A percentile compares a stretch with the other conserved stretches of the same genome.
Evolutionary conservation across 2,888 invertebrate genomes (phyloP).

Genomic region (Macrostomum cliftonense): DNA sequence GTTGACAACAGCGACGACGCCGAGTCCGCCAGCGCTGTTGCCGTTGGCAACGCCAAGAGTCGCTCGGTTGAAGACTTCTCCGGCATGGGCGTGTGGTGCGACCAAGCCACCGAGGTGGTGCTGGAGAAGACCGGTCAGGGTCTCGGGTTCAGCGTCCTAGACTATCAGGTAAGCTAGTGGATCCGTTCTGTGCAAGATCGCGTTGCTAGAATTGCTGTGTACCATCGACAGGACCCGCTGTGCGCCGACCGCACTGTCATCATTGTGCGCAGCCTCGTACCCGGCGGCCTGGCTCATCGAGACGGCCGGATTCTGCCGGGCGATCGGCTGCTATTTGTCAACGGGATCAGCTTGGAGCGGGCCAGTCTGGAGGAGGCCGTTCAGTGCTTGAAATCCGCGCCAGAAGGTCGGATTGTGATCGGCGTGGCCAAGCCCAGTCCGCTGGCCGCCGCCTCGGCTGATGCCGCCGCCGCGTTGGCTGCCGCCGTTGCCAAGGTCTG

Average conservation of each 20-base stretch:
- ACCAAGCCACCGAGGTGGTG: conserved; percentile 4
- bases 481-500: no score
- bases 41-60: not conserved
- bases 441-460: conserved; percentile 15
- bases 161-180: conserved; percentile 25
- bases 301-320: conserved; percentile 95
- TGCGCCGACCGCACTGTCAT: conserved; percentile 90
- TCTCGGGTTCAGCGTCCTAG: conserved; percentile 81
- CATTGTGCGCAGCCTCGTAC: conserved; percentile 88
- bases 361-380: conserved; percentile 89
- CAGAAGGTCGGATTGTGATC: conserved; percentile 76
- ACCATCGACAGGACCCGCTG: conserved; percentile 57
- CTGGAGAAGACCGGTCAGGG: conserved; percentile 67
- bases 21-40: not conserved
- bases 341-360: conserved; percentile 76
- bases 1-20: not conserved
- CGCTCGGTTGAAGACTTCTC: conserved; percentile 13
- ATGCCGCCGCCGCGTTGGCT: no score
- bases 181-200: no score
- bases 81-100: conserved; percentile 11
- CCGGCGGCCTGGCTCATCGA: conserved; percentile 87
- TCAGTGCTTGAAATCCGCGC: conserved; percentile 76
- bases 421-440: conserved; percentile 61
- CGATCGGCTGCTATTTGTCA: conserved; percentile 61
- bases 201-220: no score